Base-by-base conservation (phyloP, 2,797 vertebrate species). In the Phalanger gymnotis region DNA sequence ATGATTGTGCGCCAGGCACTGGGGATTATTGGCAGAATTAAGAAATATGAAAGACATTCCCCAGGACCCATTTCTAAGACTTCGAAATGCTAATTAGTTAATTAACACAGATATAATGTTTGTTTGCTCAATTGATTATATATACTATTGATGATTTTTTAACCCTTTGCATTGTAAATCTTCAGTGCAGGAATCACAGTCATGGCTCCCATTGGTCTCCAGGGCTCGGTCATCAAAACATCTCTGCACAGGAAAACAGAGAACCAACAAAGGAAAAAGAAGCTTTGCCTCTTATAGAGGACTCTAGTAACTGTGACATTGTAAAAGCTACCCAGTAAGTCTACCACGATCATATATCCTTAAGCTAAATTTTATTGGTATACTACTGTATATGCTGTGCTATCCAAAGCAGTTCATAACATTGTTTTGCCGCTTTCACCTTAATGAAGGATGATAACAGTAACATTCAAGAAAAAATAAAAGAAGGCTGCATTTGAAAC, bases 311-410 rank as follows among this genome's bases (percentile, higher is more conserved):
- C 95, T 99, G 99, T 98, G 99, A 99, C 98, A 99, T 99, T 6
- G 98, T 99, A 14, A 99, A 99, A 98, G 99, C 99, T 47, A 99
- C 99, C 0, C 99, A 99, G 99, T 99, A 97, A 99, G 99, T 98
- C 55, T 96, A 53, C 57, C 19, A 53, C 31, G 53, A 90, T 95
- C 34, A 4, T 58, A 93, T 52, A n/a, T 91, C 30, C 31, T 31
- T 93, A 53, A 13, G 40, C 19, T 90, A n/a, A 9, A 4, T 73
- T 92, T 25, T 93, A n/a, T 90, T 94, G 93, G 57, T 90, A 7
- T 13, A 27, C 5, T 91, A 58, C 31, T 10, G 0, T 90, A 4
- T 92, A 7, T 97, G 14, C 22, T n/a, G 10, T 90, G 66, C 19
- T 81, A 6, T 47, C 66, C 6, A 81, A 2, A 40, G 19, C 19